Base-by-base conservation (phyloP, 2,888 invertebrate species). In the Drosophila nr. perissopoda region DNA sequence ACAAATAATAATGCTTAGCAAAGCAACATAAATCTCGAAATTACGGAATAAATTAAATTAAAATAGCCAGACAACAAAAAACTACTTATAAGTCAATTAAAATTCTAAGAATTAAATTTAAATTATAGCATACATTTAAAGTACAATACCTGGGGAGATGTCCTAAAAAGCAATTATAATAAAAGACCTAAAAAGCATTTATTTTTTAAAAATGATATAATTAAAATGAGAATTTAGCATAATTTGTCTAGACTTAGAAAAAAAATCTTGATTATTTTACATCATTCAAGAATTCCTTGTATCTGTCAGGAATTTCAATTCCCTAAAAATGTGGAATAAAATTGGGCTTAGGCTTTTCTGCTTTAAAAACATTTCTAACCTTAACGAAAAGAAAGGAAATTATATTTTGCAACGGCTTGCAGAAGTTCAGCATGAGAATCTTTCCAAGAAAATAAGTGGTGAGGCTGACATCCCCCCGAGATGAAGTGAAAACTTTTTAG, bases 31-130 rank as follows among this genome's bases (percentile, higher is more conserved):
- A 69, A 57, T 61, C 25, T 31, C 49, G n/a, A 56, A 45, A 72
- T 69, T 66, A 61, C 66, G 54, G 11, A 51, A 67, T 56, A 67
- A 72, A 71, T 66, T 54, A 45, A 78, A 70, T 74, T 25, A 54
- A 63, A 70, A 67, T n/a, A 48, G 31, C 16, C n/a, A 40, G 56
- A 27, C 27, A 49, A 52, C 25, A n/a, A 54, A 18, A 8, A 31
- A 25, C 3, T 21, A 40, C 51, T 16, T 54, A 56, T 34, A 51
- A 53, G 51, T 54, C 2, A 51, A 74, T 51, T 62, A 38, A 54
- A 62, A 18, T 4, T 34, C 36, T 2, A 18, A 45, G 36, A 57
- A 34, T 25, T 31, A 0, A 18, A 38, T 38, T 57, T 38, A 11
- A 13, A 40, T 29, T 62, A 36, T 18, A 45, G n/a, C 60, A 29